Base-by-base conservation (phyloP, 2,888 invertebrate species). In the Acleris cristana region DNA sequence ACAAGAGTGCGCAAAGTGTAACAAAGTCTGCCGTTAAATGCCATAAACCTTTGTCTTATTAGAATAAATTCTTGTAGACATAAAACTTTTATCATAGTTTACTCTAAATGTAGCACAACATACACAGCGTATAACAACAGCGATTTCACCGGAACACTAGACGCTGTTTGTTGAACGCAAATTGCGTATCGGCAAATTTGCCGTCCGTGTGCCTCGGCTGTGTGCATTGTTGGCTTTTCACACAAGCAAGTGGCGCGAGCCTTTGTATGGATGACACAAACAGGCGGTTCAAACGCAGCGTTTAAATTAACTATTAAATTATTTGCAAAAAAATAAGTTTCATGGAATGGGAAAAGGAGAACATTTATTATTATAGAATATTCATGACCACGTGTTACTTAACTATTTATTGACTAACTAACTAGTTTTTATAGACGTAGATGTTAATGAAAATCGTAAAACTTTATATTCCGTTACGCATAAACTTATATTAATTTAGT, bases 121-220 rank as follows among this genome's bases (percentile, higher is more conserved):
- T 49, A 62, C 44, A 54, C 18, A 62, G 53, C 67, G 63, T 58
- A 40, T 40, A 57, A 60, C 18, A 60, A 63, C 63, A 63, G 63
- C 52, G 63, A 67, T 67, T 67, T 67, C 67, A 63, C 67, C 67
- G 58, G 71, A 71, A 79, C 77, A 76, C 69, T 64, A 70, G 71
- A 69, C 70, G 69, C 73, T 80, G 78, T 87, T 86, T 86, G 82
- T 74, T 63, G 73, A 81, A 80, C 62, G 74, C 79, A 82, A 84
- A 85, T 85, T 82, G 85, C 87, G 83, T 85, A 86, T 86, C 87
- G 79, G 85, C 86, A 87, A 88, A 87, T 87, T 88, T 81, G 82
- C 85, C 74, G 76, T 81, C 76, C 70, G 74, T 73, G 74, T 64
- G 72, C 62, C 65, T 70, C 66, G 74, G 72, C 72, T 74, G 74